Percentiles rank a stretch among this genome's conserved stretches.
Conservation (phyloP, 2,888 invertebrate species). For the Aleiodes testaceus region DNA sequence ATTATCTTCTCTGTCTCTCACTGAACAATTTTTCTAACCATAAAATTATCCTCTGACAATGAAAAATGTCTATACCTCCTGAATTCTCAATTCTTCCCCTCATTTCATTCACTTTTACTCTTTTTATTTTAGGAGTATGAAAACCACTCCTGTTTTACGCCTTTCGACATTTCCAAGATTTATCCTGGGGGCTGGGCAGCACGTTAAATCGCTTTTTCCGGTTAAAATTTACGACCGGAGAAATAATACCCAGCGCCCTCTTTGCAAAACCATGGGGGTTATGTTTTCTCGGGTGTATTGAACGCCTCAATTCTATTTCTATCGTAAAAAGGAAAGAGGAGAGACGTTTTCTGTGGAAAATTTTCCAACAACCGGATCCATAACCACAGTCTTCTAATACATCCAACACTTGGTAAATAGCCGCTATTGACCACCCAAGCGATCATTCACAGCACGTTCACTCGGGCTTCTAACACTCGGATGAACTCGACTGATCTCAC, state of each 20-base stretch:
- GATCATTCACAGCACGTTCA: conserved; percentile 31
- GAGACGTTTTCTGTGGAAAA: background rate
- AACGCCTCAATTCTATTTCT: background rate
- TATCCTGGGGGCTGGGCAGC: conserved; percentile 70
- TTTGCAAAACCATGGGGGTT: conserved; percentile 22
- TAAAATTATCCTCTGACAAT: conserved; percentile 26
- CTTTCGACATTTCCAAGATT: conserved; percentile 73
- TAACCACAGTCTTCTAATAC: conserved; percentile 20
- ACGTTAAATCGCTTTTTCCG: conserved; percentile 72
- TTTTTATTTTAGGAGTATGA: conserved; percentile 7
- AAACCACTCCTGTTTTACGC: conserved; percentile 65
- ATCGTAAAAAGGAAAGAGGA: background rate
- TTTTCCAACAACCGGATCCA: conserved; percentile 13
- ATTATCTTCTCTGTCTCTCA: background rate
- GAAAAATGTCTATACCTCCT: background rate
- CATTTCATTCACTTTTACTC: conserved; percentile 34
- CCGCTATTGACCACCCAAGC: conserved; percentile 17
- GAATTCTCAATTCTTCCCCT: conserved; percentile 11
- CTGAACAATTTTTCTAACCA: conserved; percentile 3
- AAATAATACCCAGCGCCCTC: conserved; percentile 64
- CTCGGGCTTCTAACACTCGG: conserved; percentile 23
- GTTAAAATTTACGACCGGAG: conserved; percentile 71
- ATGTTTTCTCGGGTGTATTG: conserved; percentile 8
- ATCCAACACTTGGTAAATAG: conserved; percentile 1
- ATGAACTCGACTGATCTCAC: conserved; percentile 10